Evolutionary conservation across 2,888 invertebrate species (phyloP).

Genomic region (Torymus texanus): DNA sequence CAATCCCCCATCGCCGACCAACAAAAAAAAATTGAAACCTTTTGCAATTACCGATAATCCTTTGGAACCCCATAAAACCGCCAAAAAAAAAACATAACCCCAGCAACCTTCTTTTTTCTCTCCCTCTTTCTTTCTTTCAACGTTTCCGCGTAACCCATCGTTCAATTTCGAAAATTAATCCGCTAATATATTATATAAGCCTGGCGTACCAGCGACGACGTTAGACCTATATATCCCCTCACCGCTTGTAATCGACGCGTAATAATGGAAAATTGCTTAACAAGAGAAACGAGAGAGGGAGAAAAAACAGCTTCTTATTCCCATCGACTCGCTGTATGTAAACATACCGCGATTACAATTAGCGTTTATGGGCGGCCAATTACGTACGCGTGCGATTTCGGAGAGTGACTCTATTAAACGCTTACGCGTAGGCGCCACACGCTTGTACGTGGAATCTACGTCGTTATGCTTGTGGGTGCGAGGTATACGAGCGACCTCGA

Average conservation of each 20-base stretch:
- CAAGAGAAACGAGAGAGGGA: neutral
- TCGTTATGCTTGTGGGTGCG: too few species aligned
- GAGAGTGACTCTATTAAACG: constrained; percentile 2
- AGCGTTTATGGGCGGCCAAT: constrained; percentile 40
- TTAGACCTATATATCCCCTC: constrained; percentile 15
- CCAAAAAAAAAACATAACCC: neutral
- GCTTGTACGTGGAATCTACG: constrained; percentile 25
- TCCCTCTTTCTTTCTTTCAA: neutral
- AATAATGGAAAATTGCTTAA: constrained; percentile 44
- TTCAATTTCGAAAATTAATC: constrained; percentile 28
- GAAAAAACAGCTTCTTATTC: constrained; percentile 6
- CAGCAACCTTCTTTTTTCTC: neutral
- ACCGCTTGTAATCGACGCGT: constrained; percentile 5
- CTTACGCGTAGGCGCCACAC: constrained; percentile 15
- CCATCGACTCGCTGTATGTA: constrained; percentile 22
- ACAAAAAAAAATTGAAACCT: neutral
- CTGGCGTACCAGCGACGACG: neutral
- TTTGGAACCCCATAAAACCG: neutral
- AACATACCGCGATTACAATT: constrained; percentile 42
- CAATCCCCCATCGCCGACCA: neutral
- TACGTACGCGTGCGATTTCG: constrained; percentile 22
- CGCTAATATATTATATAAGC: constrained; percentile 25
- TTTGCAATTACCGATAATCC: constrained; percentile 19
- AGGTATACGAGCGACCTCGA: too few species aligned
- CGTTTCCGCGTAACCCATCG: neutral